phyloP scores from a whole-genome alignment of 2,113 vertebrate species.

The Carassius gibelio region DNA sequence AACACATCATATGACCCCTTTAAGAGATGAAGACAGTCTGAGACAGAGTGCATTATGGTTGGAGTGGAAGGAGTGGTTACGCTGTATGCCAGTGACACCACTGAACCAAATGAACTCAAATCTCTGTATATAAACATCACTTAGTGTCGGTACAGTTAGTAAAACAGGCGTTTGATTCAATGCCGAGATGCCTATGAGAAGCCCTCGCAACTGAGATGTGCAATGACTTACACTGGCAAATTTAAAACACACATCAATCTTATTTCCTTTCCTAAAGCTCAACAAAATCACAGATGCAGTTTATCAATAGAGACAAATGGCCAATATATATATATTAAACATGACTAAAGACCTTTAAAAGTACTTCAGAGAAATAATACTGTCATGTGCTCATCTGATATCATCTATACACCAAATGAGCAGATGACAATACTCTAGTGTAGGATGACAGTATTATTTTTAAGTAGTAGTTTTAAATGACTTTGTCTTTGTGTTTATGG shows the following conservation, averaged over 20 bases:
- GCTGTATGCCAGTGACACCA: constrained; percentile 1
- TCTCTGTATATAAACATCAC: background rate
- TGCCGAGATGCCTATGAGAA: background rate
- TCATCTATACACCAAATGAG: background rate
- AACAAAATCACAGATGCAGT: background rate
- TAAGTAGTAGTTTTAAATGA: background rate
- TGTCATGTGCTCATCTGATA: no score
- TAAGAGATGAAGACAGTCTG: background rate
- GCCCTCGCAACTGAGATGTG: background rate
- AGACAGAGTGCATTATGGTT: background rate
- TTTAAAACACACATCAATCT: background rate
- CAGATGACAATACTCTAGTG: background rate
- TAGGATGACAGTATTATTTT: background rate
- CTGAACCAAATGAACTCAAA: background rate
- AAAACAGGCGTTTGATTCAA: background rate
- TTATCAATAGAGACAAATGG: background rate
- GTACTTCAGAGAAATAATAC: no score
- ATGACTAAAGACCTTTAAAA: no score
- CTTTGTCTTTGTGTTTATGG: background rate
- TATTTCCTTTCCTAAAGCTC: background rate
- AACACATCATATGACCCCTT: no score
- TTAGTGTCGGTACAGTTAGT: background rate
- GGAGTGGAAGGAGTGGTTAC: constrained; percentile 22
- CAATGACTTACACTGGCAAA: background rate
- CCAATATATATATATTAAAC: background rate